Evolutionary conservation across 2,888 invertebrate species (phyloP).

Genomic region (Caenorhabditis panamensis): DNA sequence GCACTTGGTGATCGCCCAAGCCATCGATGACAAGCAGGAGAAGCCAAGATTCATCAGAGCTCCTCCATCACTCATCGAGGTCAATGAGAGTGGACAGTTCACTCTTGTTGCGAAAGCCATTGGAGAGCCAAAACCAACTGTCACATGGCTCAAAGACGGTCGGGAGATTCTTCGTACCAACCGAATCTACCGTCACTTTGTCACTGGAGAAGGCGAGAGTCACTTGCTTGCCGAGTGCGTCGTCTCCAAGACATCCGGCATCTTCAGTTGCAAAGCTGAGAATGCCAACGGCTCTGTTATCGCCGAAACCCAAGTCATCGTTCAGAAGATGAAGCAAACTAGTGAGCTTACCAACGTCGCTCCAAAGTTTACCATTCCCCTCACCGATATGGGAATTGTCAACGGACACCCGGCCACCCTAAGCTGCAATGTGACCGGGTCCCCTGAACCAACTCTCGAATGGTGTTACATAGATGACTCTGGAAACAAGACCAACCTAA

Average conservation of each 20-base stretch:
- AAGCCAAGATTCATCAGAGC: slow-evolving; percentile 72
- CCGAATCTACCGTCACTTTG: slow-evolving; percentile 66
- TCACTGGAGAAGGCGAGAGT: slow-evolving; percentile 74
- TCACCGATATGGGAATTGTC: slow-evolving; percentile 72
- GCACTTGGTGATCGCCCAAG: slow-evolving; percentile 76
- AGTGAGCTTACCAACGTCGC: slow-evolving; percentile 46
- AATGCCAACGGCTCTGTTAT: slow-evolving; percentile 81
- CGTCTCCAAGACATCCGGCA: slow-evolving; percentile 81
- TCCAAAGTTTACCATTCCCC: slow-evolving; percentile 69
- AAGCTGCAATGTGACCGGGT: slow-evolving; percentile 71
- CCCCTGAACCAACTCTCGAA: slow-evolving; percentile 71
- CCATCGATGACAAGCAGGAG: slow-evolving; percentile 57
- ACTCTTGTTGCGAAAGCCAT: slow-evolving; percentile 73
- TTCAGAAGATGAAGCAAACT: slow-evolving; percentile 54
- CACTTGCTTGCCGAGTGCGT: slow-evolving; percentile 74
- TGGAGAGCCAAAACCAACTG: slow-evolving; percentile 72
- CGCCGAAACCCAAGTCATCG: slow-evolving; percentile 71
- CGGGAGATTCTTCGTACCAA: slow-evolving; percentile 72
- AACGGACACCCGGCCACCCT: slow-evolving; percentile 72
- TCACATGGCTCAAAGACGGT: slow-evolving; percentile 79
- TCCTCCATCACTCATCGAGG: slow-evolving; percentile 71
- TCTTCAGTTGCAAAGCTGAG: slow-evolving; percentile 82
- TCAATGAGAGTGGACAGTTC: slow-evolving; percentile 72
- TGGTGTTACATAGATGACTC: slow-evolving; percentile 75
- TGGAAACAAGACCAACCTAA: slow-evolving; percentile 63